These are phyloP conservation scores for Xanthia togata DNA, from an alignment of 2,888 invertebrate genomes.

Conservation along the genomic window DNA sequence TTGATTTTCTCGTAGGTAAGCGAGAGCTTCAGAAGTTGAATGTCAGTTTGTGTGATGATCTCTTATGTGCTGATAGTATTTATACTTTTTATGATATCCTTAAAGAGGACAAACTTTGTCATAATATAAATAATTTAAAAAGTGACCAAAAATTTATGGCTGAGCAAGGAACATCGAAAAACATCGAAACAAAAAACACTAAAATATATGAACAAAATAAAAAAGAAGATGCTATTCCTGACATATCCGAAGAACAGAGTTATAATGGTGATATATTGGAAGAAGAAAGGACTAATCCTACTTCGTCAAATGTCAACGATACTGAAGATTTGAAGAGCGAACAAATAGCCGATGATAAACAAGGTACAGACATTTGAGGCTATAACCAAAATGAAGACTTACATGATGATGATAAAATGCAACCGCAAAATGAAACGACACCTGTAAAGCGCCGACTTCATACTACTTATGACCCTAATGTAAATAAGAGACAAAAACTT, in stretches of 20 bases:
- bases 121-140: not conserved
- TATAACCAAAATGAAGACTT: not conserved
- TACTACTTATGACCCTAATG: not conserved
- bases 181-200: too few relatives aligned
- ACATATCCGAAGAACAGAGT: not conserved
- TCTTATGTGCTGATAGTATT: slow-evolving; percentile 3
- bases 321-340: not conserved
- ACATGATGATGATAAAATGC: not conserved
- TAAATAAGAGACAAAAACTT: not conserved
- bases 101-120: not conserved
- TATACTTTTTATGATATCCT: slow-evolving; percentile 33
- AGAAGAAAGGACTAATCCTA: not conserved
- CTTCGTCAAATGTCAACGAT: not conserved
- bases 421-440: slow-evolving; percentile 11
- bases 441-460: not conserved
- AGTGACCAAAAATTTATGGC: not conserved
- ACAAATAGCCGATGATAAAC: too few relatives aligned
- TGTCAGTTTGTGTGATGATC: not conserved
- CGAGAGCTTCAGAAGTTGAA: not conserved
- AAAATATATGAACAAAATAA: not conserved
- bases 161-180: not conserved
- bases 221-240: not conserved
- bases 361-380: too few relatives aligned
- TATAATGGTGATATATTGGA: not conserved
- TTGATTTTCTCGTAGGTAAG: slow-evolving; percentile 16